Percentiles rank a stretch among this genome's conserved stretches.
Evolutionary conservation across 2,797 vertebrate genomes (phyloP).

Genomic region (Hydrophis major): DNA sequence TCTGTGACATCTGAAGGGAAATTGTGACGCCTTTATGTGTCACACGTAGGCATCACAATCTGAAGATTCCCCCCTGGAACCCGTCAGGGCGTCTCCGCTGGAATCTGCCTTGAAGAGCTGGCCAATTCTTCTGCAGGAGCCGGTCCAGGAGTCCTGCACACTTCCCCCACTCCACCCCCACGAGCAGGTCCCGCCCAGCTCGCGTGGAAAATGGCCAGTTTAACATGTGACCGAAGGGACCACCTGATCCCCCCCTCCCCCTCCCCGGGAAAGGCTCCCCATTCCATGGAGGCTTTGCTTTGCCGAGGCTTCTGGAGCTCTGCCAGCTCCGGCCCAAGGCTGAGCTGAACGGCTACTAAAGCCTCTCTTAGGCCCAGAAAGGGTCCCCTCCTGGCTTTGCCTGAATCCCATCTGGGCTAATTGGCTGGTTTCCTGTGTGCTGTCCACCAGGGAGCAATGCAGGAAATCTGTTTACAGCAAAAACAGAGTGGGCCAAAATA

Average conservation of each 20-base stretch:
- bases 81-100: accelerated
- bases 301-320: background rate
- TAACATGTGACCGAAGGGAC: background rate
- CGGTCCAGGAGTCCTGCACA: background rate
- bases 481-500: too few species aligned
- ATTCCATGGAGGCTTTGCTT: background rate
- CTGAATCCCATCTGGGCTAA: background rate
- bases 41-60: background rate
- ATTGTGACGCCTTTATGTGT: background rate
- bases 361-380: background rate
- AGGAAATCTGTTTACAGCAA: background rate
- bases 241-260: background rate
- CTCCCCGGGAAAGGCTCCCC: background rate
- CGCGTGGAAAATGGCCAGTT: background rate
- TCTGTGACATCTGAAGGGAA: background rate
- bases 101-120: background rate
- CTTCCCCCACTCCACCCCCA: background rate
- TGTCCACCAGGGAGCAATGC: background rate
- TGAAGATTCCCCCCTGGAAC: background rate
- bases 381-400: background rate
- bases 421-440: background rate
- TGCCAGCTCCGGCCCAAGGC: background rate
- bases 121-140: background rate
- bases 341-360: background rate
- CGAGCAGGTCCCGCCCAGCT: background rate